Evolutionary conservation across 2,113 vertebrate genomes (phyloP).

Genomic region (Monopterus albus): DNA sequence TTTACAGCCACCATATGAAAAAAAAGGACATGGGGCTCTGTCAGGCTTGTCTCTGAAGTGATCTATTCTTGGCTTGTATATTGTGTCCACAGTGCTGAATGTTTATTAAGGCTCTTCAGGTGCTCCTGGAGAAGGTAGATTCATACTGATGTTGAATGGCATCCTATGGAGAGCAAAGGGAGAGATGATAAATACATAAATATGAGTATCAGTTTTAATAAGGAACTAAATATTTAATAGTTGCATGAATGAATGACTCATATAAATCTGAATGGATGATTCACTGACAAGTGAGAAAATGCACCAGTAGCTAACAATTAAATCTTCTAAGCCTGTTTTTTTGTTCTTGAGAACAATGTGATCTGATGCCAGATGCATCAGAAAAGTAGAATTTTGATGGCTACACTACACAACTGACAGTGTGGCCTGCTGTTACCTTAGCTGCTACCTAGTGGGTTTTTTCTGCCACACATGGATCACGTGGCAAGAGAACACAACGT

Average conservation of each 20-base stretch:
- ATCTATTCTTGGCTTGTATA: slow-evolving; percentile 3
- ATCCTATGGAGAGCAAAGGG: slow-evolving; percentile 35
- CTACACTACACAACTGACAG: no score
- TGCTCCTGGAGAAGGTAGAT: not conserved
- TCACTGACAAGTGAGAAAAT: not conserved
- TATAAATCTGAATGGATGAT: not conserved
- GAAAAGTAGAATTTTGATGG: no score
- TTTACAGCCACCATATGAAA: not conserved
- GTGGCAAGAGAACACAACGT: no score
- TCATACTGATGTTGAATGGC: slow-evolving; percentile 1
- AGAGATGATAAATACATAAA: not conserved
- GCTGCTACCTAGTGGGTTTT: no score
- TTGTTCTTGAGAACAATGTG: not conserved
- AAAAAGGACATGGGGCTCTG: not conserved
- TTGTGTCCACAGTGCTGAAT: slow-evolving; percentile 9
- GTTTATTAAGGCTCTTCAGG: slow-evolving; percentile 18
- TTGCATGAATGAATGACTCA: not conserved
- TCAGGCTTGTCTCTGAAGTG: not conserved
- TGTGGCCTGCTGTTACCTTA: no score
- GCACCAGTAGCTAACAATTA: not conserved
- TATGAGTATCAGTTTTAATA: not conserved
- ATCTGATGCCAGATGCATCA: no score
- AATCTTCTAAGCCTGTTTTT: no score
- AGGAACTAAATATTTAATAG: not conserved
- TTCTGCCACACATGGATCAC: no score